Percentiles rank a stretch among this genome's conserved stretches.
Conservation (phyloP, 2,797 vertebrate genomes). For the Myripristis jacobus region DNA sequence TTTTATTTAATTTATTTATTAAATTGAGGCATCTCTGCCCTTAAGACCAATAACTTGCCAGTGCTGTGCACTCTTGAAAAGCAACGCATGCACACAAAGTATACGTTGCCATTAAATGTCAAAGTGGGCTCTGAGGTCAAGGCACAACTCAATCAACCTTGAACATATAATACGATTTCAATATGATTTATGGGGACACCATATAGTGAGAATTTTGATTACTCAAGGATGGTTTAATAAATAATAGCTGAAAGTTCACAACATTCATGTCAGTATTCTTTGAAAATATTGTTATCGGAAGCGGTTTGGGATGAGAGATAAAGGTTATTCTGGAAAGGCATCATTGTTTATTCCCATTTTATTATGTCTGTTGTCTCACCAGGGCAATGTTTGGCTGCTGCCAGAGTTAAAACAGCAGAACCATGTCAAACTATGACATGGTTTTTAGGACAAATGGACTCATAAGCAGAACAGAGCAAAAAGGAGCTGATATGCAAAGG, state of each 20-base stretch:
- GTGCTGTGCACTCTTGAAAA: constrained; percentile 17
- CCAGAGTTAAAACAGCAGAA: too few relatives aligned
- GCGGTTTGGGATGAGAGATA: too few relatives aligned
- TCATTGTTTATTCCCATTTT: constrained; percentile 14
- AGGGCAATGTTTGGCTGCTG: not conserved
- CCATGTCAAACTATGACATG: constrained; percentile 1
- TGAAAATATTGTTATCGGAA: too few relatives aligned
- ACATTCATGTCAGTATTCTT: too few relatives aligned
- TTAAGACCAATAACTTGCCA: constrained; percentile 31
- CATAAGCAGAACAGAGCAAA: too few relatives aligned
- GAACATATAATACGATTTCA: not conserved
- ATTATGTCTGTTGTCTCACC: constrained; percentile 9
- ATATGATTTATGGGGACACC: too few relatives aligned
- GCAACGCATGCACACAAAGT: constrained; percentile 11
- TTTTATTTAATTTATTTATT: constrained; percentile 55
- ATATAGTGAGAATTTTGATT: too few relatives aligned
- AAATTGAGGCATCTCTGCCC: constrained; percentile 46
- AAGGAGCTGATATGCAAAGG: too few relatives aligned
- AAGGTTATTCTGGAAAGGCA: not conserved
- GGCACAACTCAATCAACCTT: constrained; percentile 16
- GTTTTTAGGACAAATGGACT: not conserved
- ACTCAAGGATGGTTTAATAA: too few relatives aligned
- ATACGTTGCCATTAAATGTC: constrained; percentile 44
- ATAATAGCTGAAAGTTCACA: too few relatives aligned
- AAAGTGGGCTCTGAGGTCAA: constrained; percentile 8